Conservation (phyloP, 2,797 vertebrate genomes). For the Oreochromis grahami region DNA sequence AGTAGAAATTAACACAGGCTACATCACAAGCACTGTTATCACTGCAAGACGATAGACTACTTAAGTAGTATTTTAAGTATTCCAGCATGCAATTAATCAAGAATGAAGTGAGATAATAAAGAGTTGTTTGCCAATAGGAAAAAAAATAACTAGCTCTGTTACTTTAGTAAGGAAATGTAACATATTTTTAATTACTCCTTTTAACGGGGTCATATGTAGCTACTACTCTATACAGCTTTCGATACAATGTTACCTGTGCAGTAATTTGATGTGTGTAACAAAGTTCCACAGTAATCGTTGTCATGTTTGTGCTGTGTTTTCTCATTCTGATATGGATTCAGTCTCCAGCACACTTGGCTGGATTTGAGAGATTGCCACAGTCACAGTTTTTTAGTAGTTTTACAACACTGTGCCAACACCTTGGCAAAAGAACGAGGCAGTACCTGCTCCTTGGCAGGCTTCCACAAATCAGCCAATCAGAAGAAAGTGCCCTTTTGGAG, state of each 20-base stretch:
- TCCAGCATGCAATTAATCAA: background rate
- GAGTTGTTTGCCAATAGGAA: background rate
- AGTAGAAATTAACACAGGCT: background rate
- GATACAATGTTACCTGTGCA: background rate
- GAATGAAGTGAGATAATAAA: background rate
- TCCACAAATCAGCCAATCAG: background rate
- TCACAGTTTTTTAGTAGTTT: background rate
- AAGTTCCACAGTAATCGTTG: background rate
- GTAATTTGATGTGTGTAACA: background rate
- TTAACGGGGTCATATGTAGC: background rate
- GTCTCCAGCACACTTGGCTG: background rate
- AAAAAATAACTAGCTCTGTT: background rate
- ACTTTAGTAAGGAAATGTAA: background rate
- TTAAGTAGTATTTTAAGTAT: background rate
- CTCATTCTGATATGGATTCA: background rate
- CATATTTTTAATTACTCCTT: background rate
- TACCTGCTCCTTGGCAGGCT: background rate
- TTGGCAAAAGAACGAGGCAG: rapidly evolving
- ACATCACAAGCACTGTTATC: background rate
- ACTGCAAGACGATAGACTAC: background rate
- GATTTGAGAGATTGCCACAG: background rate
- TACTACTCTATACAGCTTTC: background rate
- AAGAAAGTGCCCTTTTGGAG: background rate
- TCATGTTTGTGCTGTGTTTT: background rate
- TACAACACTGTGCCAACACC: background rate